These are phyloP conservation scores for Muraenolepis orangiensis DNA, from an alignment of 2,797 vertebrate genomes.

Conservation along the genomic window DNA sequence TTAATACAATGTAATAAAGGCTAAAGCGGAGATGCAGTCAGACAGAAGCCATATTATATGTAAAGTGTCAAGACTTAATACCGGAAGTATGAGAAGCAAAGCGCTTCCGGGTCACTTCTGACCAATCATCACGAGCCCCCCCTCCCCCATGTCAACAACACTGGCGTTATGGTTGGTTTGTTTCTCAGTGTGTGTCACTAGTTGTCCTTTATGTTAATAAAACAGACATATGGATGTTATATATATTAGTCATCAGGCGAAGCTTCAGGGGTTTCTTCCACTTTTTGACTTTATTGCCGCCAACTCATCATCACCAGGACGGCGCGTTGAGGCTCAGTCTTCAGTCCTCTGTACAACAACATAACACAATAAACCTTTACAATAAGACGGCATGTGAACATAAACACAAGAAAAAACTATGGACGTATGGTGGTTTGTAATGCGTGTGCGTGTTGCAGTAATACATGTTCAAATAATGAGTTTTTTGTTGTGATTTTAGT, in stretches of 20 bases:
- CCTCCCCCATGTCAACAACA: too few relatives aligned
- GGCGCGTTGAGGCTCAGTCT: constrained; percentile 40
- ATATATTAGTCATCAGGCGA: background rate
- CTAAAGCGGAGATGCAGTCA: too few relatives aligned
- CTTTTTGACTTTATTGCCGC: constrained; percentile 66
- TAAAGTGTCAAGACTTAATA: too few relatives aligned
- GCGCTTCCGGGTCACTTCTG: too few relatives aligned
- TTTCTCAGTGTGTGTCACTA: too few relatives aligned
- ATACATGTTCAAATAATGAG: background rate
- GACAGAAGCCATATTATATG: too few relatives aligned
- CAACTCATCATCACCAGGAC: constrained; percentile 47
- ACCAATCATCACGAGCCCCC: too few relatives aligned
- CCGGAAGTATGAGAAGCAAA: too few relatives aligned
- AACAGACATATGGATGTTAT: background rate
- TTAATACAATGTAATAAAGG: too few relatives aligned
- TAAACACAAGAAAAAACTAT: constrained; percentile 45
- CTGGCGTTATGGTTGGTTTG: too few relatives aligned
- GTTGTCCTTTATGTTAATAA: too few relatives aligned
- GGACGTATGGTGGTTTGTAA: constrained; percentile 41
- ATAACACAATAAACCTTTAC: constrained; percentile 45
- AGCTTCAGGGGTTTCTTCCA: constrained; percentile 44
- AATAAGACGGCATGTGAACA: constrained; percentile 56
- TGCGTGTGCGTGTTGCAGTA: constrained; percentile 40
- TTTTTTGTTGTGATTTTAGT: constrained; percentile 10
- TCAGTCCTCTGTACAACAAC: constrained; percentile 57